Percentiles rank a stretch among this genome's conserved stretches.
phyloP scores from a whole-genome alignment of 2,888 invertebrate genomes.

The Heliconius sara region DNA sequence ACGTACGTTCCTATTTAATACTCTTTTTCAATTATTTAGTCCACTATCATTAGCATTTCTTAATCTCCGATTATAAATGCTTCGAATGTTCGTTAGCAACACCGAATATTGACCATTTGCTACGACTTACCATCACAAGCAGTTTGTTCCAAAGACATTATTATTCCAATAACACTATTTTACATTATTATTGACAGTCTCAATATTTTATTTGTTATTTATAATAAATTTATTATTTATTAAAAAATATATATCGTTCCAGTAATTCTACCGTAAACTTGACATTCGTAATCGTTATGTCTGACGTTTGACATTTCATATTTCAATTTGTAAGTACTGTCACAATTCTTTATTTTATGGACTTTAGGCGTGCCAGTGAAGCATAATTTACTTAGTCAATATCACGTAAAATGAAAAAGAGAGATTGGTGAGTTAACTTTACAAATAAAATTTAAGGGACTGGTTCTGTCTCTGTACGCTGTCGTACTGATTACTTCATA shows the following conservation, averaged over 20 bases:
- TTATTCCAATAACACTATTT: constrained; percentile 47
- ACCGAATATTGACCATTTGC: constrained; percentile 27
- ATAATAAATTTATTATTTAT: not conserved
- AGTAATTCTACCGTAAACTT: constrained; percentile 1
- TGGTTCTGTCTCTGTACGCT: too few species aligned
- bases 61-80: constrained; percentile 2
- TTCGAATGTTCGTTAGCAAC: not conserved
- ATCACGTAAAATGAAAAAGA: not conserved
- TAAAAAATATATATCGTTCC: not conserved
- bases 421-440: too few species aligned
- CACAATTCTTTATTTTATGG: not conserved
- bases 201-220: not conserved
- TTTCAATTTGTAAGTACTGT: not conserved
- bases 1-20: not conserved
- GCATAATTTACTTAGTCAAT: not conserved
- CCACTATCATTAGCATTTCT: not conserved
- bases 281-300: not conserved
- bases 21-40: not conserved
- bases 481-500: too few species aligned
- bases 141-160: constrained; percentile 93
- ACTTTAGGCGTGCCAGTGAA: not conserved
- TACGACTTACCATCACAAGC: constrained; percentile 92
- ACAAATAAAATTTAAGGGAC: too few species aligned
- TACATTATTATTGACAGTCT: constrained; percentile 16
- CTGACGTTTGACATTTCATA: not conserved